phyloP scores from a whole-genome alignment of 2,888 invertebrate species.

The Conus canariensis region DNA sequence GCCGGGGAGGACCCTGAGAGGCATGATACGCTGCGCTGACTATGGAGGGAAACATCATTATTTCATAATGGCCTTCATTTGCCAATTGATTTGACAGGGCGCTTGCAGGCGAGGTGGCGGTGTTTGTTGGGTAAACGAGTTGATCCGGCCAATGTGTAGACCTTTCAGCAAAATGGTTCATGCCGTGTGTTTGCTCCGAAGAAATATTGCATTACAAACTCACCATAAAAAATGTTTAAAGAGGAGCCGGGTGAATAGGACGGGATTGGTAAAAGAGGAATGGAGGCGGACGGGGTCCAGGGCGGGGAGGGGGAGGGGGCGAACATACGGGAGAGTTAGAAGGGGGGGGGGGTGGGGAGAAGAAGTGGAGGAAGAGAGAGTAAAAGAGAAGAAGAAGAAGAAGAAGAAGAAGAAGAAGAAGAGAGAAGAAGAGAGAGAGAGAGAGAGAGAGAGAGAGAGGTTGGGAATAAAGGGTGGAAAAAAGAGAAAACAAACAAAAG shows the following conservation, averaged over 20 bases:
- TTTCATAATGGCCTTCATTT: too few relatives aligned
- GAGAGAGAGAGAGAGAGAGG: neutral
- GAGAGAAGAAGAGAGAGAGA: neutral
- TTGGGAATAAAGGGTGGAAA: neutral
- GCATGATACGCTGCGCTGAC: too few relatives aligned
- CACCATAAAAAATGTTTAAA: too few relatives aligned
- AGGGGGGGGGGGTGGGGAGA: neutral
- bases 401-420: neutral
- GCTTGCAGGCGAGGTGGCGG: too few relatives aligned
- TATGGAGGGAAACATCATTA: too few relatives aligned
- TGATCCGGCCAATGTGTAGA: too few relatives aligned
- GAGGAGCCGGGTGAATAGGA: neutral
- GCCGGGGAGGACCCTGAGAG: too few relatives aligned
- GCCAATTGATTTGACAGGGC: too few relatives aligned
- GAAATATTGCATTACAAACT: too few relatives aligned
- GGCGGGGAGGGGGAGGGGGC: neutral
- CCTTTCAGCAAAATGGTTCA: too few relatives aligned
- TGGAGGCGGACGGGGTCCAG: neutral
- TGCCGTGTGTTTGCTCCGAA: too few relatives aligned
- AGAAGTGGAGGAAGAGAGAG: neutral
- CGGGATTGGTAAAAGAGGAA: neutral
- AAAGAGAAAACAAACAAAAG: neutral
- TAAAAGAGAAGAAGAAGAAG: neutral
- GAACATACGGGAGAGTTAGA: neutral
- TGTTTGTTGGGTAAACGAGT: too few relatives aligned